Percentiles rank a stretch among this genome's conserved stretches.
Conservation (phyloP, 1,140 invertebrate genomes). For the Rhynchophorus ferrugineus region DNA sequence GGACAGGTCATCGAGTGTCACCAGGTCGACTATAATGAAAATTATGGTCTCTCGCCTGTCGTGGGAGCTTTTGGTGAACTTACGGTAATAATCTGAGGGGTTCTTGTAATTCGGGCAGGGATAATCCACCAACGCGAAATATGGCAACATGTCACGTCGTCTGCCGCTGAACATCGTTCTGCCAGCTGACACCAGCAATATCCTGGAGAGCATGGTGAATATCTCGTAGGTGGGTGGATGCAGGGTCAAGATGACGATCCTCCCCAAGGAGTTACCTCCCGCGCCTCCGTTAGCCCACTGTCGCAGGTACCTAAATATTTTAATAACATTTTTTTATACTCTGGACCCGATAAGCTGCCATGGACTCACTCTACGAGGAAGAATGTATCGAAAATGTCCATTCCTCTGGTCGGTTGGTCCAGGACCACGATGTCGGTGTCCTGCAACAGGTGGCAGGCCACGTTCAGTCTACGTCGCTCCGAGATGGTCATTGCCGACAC, state of each 20-base stretch:
- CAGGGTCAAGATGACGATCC: conserved; percentile 84
- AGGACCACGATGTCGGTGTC: conserved; percentile 77
- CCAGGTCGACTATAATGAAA: conserved; percentile 71
- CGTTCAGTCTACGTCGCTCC: conserved; percentile 74
- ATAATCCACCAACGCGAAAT: conserved; percentile 89
- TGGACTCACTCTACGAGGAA: conserved; percentile 69
- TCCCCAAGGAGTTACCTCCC: conserved; percentile 42
- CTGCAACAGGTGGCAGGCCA: conserved; percentile 79
- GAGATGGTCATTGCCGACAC: conserved; percentile 75
- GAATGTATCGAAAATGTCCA: conserved; percentile 95
- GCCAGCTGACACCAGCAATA: conserved; percentile 79
- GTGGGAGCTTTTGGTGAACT: too few species aligned
- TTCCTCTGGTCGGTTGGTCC: conserved; percentile 83
- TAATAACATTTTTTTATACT: neutral
- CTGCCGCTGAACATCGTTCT: conserved; percentile 85
- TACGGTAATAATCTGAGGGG: conserved; percentile 92
- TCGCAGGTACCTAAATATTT: conserved; percentile 56
- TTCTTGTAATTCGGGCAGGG: conserved; percentile 94
- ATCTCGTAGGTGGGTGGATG: conserved; percentile 94
- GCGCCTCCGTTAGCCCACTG: conserved; percentile 80
- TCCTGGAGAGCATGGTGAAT: conserved; percentile 85
- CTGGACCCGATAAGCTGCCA: neutral
- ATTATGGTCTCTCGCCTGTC: too few species aligned
- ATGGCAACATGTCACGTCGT: conserved; percentile 80
- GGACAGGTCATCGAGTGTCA: conserved; percentile 86